phyloP scores from a whole-genome alignment of 2,797 vertebrate genomes.

The Fistularia tabacaria region DNA sequence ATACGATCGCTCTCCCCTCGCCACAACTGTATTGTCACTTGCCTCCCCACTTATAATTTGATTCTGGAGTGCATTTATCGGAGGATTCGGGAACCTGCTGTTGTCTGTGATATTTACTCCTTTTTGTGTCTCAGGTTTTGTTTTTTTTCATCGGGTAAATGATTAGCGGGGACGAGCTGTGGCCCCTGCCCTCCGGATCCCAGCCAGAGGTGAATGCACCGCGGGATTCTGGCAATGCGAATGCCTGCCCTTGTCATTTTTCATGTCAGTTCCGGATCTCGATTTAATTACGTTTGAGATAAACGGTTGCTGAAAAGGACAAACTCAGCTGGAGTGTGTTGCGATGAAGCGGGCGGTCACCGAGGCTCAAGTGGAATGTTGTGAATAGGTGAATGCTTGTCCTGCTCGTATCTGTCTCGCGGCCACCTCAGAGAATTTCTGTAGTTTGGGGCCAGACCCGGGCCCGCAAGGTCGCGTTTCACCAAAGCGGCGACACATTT shows the following conservation, averaged over 20 bases:
- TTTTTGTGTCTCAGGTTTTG: too few species aligned
- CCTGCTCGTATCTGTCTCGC: neutral
- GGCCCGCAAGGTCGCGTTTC: too few species aligned
- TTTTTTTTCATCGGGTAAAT: too few species aligned
- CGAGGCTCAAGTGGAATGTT: neutral
- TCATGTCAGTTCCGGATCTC: neutral
- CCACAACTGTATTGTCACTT: slow-evolving; percentile 26
- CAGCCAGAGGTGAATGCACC: slow-evolving; percentile 1
- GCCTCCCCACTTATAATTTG: slow-evolving; percentile 22
- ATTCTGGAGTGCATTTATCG: slow-evolving; percentile 9
- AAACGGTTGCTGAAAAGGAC: slow-evolving; percentile 1
- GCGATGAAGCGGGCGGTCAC: neutral
- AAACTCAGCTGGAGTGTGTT: too few species aligned
- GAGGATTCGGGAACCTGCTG: neutral
- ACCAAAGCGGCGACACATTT: too few species aligned
- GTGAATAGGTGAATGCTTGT: slow-evolving; percentile 1
- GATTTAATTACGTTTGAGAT: neutral
- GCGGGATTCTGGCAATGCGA: too few species aligned
- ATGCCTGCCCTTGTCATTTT: neutral
- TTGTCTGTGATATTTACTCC: too few species aligned
- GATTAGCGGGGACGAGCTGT: too few species aligned
- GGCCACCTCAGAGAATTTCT: slow-evolving; percentile 2
- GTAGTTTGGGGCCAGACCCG: neutral
- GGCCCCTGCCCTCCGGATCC: neutral
- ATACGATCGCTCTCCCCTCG: slow-evolving; percentile 50